A percentile compares a stretch with the other conserved stretches of the same genome.
Evolutionary conservation across 2,113 vertebrate species (phyloP).

Genomic region (Nansenia antarctica): DNA sequence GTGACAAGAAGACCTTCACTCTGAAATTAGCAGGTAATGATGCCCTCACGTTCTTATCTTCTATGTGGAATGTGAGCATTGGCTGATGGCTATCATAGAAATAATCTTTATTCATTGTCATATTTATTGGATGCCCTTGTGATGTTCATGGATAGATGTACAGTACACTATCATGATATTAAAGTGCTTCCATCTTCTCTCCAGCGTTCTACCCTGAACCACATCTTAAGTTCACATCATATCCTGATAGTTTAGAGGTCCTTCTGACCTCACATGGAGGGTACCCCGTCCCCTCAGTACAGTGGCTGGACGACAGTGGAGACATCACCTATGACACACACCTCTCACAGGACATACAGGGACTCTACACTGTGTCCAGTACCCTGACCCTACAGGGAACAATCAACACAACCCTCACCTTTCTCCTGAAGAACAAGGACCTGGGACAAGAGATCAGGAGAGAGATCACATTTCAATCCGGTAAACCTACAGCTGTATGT

Average conservation of each 20-base stretch:
- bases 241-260: constrained; percentile 20
- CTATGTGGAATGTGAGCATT: background rate
- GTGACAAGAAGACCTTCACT: constrained; percentile 42
- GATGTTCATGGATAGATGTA: background rate
- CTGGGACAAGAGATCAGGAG: constrained; percentile 45
- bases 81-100: background rate
- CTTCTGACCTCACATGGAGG: constrained; percentile 44
- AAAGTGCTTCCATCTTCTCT: background rate
- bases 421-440: constrained; percentile 38
- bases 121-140: background rate
- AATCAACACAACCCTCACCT: constrained; percentile 32
- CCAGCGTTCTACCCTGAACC: constrained; percentile 53
- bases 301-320: constrained; percentile 37
- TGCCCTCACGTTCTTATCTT: background rate
- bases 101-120: background rate
- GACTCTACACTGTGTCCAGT: constrained; percentile 44
- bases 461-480: constrained; percentile 32
- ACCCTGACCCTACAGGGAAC: constrained; percentile 14
- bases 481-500: no score
- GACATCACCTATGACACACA: constrained; percentile 37
- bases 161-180: background rate
- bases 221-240: constrained; percentile 23
- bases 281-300: constrained; percentile 38
- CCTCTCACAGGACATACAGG: constrained; percentile 15
- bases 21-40: constrained; percentile 50